phyloP scores from a whole-genome alignment of 2,797 vertebrate species.

The Acanthornis magna region DNA sequence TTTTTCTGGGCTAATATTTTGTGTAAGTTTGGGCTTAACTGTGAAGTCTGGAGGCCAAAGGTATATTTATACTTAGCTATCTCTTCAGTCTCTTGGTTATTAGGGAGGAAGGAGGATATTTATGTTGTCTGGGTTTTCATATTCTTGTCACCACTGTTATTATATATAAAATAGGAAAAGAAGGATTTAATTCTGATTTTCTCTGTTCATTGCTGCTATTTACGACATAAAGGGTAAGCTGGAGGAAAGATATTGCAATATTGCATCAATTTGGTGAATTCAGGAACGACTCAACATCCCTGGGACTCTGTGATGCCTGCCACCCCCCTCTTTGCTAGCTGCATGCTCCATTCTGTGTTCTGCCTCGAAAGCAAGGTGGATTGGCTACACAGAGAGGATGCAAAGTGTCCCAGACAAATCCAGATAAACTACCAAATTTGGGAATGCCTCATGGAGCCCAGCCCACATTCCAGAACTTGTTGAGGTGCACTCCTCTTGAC shows the following conservation, averaged over 20 bases:
- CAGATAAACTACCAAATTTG: conserved; percentile 41
- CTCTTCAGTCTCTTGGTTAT: neutral
- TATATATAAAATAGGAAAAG: neutral
- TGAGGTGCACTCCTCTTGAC: conserved; percentile 48
- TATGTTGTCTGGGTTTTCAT: neutral
- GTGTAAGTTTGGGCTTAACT: neutral
- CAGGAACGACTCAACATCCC: neutral
- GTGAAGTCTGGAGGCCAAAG: neutral
- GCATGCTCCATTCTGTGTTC: neutral
- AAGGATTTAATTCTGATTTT: neutral
- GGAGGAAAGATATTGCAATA: neutral
- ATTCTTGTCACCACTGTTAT: neutral
- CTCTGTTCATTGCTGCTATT: neutral
- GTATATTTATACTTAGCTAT: neutral
- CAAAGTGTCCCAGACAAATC: neutral
- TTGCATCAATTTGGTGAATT: neutral
- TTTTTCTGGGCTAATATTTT: neutral
- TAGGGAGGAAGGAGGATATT: neutral
- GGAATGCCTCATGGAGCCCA: conserved; percentile 32
- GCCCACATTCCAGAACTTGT: conserved; percentile 52
- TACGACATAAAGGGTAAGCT: neutral
- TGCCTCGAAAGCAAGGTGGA: neutral
- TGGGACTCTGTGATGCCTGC: neutral
- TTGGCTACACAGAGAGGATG: neutral
- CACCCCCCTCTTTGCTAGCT: neutral